A percentile compares a stretch with the other conserved stretches of the same genome.
Evolutionary conservation across 2,113 vertebrate species (phyloP).

Genomic region (Diadophis punctatus): DNA sequence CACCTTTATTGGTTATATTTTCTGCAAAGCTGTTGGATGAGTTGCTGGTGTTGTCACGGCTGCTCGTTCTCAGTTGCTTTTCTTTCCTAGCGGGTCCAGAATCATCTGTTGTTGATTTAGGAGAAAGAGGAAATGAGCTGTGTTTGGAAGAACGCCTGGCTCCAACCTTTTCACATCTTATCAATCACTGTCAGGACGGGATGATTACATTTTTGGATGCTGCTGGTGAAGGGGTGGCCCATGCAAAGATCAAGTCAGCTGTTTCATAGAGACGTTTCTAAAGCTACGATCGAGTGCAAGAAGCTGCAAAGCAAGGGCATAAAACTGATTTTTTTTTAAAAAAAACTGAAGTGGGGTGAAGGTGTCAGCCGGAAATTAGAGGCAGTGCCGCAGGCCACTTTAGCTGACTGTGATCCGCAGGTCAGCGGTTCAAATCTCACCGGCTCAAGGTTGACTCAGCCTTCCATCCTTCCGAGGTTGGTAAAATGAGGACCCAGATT

Average conservation of each 20-base stretch:
- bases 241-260: background rate
- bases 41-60: background rate
- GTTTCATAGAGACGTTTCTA: background rate
- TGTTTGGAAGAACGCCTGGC: background rate
- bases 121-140: background rate
- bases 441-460: too few relatives aligned
- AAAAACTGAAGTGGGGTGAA: background rate
- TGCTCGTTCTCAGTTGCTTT: background rate
- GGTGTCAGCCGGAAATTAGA: background rate
- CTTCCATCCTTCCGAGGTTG: too few relatives aligned
- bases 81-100: background rate
- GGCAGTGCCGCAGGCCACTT: too few relatives aligned
- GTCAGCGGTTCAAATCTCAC: too few relatives aligned
- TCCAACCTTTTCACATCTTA: background rate
- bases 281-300: background rate
- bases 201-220: background rate
- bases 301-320: background rate
- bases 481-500: too few relatives aligned
- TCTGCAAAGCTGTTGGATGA: background rate
- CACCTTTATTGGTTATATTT: background rate
- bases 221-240: background rate
- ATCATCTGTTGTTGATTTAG: background rate
- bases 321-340: background rate
- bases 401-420: too few relatives aligned
- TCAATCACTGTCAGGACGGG: background rate